phyloP scores from a whole-genome alignment of 1,140 invertebrate genomes.

The Pseudomyrmex concolor region DNA sequence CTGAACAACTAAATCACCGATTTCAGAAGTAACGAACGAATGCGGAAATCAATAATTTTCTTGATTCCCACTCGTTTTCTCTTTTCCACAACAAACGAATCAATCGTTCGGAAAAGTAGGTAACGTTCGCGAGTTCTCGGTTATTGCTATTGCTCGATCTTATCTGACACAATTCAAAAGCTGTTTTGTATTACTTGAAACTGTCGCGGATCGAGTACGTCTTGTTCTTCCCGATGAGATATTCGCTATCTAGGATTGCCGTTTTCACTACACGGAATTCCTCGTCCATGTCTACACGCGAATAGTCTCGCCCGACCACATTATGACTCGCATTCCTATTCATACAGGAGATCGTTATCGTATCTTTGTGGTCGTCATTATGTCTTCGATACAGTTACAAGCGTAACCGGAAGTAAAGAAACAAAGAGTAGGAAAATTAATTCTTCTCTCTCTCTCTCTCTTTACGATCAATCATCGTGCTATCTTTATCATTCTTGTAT shows the following conservation, averaged over 20 bases:
- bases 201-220: background rate
- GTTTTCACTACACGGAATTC: conserved; percentile 5
- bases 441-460: background rate
- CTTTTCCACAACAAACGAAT: background rate
- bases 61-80: background rate
- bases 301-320: conserved; percentile 1
- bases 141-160: conserved; percentile 13
- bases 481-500: too few species aligned
- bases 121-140: background rate
- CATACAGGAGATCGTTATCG: conserved; percentile 36
- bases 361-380: conserved; percentile 14
- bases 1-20: conserved; percentile 80
- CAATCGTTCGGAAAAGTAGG: background rate
- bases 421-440: background rate
- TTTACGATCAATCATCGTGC: too few species aligned
- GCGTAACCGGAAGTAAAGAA: conserved; percentile 5
- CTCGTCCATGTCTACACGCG: conserved; percentile 40
- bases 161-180: background rate
- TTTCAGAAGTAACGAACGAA: conserved; percentile 83
- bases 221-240: conserved; percentile 21
- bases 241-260: conserved; percentile 12
- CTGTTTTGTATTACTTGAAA: conserved; percentile 16
- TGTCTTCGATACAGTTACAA: conserved; percentile 25
- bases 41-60: conserved; percentile 79
- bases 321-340: conserved; percentile 43